Base-by-base conservation (phyloP, 2,113 vertebrate species). In the Lophura nycthemera region DNA sequence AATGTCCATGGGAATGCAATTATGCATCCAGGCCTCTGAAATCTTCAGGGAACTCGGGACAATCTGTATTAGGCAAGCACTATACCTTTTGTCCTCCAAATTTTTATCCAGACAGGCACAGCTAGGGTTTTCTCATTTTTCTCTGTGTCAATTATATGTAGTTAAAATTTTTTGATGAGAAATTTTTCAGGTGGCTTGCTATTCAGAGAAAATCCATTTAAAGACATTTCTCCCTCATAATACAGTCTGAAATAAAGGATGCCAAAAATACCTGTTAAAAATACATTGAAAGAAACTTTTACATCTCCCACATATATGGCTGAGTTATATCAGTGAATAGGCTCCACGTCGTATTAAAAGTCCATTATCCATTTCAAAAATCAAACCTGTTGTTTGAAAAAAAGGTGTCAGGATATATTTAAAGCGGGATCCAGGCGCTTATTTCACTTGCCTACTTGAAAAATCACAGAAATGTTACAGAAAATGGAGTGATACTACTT, bases 11-110 rank as follows among this genome's bases (percentile, higher is more conserved):
- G 50, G 81, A 92, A 96, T 96, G 48, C 71, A 96, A 95, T 96
- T 95, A 89, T 25, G 6, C 95, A 89, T 93, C 93, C 82, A 85
- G 88, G 80, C 82, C 89, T 83, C 81, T 94, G 93, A 96, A 95
- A 84, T 92, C 86, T 67, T 88, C 67, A 80, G 89, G 82, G 67
- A 93, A 91, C 92, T 75, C 24, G 8, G 61, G 36, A 57, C n/a
- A 72, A 54, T 79, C 59, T 59, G 12, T 66, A 17, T 50, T 42
- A 73, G 48, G 70, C 27, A 70, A 72, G 14, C 19, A 78, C 47
- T 67, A 3, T 36, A 30, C 50, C 40, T 13, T 70, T 87, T 87
- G 25, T 78, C 48, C 61, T 77, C 76, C 43, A 66, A 20, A 40
- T 79, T 72, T 88, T 89, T 61, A 50, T 24, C 61, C 32, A n/a